These are phyloP conservation scores for Gallinago media DNA, from an alignment of 2,113 vertebrate genomes.

Conservation along the genomic window DNA sequence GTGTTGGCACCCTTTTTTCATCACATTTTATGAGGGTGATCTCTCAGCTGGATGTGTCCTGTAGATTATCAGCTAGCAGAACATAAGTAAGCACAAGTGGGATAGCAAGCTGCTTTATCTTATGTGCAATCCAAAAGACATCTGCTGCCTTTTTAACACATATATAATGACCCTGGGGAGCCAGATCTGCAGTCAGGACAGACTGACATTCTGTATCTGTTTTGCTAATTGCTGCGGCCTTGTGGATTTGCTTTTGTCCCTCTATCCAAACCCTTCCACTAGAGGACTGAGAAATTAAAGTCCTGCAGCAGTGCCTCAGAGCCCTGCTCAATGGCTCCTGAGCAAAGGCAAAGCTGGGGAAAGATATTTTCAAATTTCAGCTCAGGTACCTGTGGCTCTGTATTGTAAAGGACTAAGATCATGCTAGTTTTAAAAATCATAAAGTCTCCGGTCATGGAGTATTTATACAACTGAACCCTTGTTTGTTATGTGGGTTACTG, in stretches of 20 bases:
- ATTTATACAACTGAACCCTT: neutral
- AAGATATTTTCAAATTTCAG: constrained; percentile 31
- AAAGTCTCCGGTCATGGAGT: neutral
- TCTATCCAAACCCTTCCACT: neutral
- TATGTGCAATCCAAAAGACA: constrained; percentile 20
- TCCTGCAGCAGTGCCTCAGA: constrained; percentile 21
- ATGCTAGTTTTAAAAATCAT: neutral
- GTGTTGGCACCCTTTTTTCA: neutral
- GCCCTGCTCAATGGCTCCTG: neutral
- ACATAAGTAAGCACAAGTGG: neutral
- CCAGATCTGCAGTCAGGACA: constrained; percentile 28
- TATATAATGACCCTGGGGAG: constrained; percentile 24
- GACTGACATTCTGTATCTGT: constrained; percentile 20
- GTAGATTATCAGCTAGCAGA: neutral
- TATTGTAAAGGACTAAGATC: neutral
- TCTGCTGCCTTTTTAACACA: constrained; percentile 52
- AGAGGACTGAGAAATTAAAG: neutral
- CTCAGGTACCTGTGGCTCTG: neutral
- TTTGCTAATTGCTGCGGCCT: constrained; percentile 52
- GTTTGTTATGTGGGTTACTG: neutral
- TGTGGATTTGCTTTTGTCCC: constrained; percentile 20
- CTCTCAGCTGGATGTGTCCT: neutral
- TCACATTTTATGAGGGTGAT: neutral
- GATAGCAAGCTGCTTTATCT: constrained; percentile 26
- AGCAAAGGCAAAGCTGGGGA: neutral